phyloP scores from a whole-genome alignment of 2,797 vertebrate genomes.

The Gymnothorax javanicus region DNA sequence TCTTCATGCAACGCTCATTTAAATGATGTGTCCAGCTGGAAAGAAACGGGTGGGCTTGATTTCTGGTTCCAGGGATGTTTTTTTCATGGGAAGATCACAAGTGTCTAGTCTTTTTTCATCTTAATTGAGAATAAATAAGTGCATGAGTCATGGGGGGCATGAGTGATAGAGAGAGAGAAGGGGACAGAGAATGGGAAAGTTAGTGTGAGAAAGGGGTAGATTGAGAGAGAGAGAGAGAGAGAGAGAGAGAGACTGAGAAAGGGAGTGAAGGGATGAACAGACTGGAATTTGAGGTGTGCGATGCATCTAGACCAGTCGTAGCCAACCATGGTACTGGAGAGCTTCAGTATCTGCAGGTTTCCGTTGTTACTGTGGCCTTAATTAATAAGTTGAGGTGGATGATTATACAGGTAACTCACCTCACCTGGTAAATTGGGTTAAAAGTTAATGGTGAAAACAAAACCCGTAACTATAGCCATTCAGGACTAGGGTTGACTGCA shows the following conservation, averaged over 20 bases:
- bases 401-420: no score
- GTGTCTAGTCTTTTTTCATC: not conserved
- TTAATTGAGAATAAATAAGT: not conserved
- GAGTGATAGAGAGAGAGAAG: no score
- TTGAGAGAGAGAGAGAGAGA: slow-evolving; percentile 9
- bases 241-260: not conserved
- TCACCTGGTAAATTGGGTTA: no score
- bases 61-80: slow-evolving; percentile 4
- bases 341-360: no score
- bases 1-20: slow-evolving; percentile 21
- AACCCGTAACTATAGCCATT: no score
- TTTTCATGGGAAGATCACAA: not conserved
- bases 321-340: no score
- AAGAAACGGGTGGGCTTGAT: slow-evolving; percentile 1
- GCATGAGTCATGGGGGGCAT: no score
- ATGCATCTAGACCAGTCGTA: not conserved
- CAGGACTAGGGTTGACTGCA: no score
- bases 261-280: not conserved
- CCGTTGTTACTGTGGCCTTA: no score
- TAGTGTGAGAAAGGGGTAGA: not conserved
- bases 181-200: not conserved
- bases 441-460: no score
- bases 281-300: not conserved
- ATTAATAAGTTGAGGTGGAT: no score
- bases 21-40: not conserved